phyloP scores from a whole-genome alignment of 2,797 vertebrate species.

The Geotrypetes seraphini region DNA sequence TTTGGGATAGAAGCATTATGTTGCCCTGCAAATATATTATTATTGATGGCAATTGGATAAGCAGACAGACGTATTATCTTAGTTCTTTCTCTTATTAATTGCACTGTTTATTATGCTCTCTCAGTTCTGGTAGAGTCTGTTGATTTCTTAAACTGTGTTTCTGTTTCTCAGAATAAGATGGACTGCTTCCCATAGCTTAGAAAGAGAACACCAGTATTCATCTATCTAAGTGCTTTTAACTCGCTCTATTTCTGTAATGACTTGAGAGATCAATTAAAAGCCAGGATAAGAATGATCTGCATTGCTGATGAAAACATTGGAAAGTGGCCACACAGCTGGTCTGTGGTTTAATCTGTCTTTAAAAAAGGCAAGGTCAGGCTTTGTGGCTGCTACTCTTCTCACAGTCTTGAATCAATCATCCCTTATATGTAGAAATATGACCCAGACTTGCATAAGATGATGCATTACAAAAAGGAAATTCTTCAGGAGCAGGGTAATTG shows the following conservation, averaged over 20 bases:
- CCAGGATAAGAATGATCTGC: conserved; percentile 12
- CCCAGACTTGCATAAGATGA: conserved; percentile 15
- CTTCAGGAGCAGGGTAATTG: no score
- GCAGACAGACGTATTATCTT: conserved; percentile 1
- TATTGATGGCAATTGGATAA: conserved; percentile 11
- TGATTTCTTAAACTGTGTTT: conserved; percentile 16
- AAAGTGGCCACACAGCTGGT: conserved; percentile 15
- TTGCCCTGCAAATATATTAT: conserved; percentile 4
- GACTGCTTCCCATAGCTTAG: conserved; percentile 6
- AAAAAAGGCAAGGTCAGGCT: conserved; percentile 21
- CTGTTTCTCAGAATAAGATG: conserved; percentile 11
- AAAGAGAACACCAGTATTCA: conserved; percentile 21
- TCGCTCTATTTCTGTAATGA: conserved; percentile 16
- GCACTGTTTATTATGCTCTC: conserved; percentile 4
- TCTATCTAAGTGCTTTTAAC: conserved; percentile 10
- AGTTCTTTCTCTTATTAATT: conserved; percentile 18
- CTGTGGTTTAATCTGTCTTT: conserved; percentile 27
- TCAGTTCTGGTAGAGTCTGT: not conserved
- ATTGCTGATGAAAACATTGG: conserved; percentile 15
- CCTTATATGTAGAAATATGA: conserved; percentile 17
- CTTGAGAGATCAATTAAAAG: conserved; percentile 36
- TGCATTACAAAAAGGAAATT: not conserved
- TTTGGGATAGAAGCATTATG: not conserved
- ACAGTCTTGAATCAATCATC: conserved; percentile 17
- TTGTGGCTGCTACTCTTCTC: conserved; percentile 17